Conservation (phyloP, 2,888 invertebrate species). For the Mesopsocus fuscifrons region DNA sequence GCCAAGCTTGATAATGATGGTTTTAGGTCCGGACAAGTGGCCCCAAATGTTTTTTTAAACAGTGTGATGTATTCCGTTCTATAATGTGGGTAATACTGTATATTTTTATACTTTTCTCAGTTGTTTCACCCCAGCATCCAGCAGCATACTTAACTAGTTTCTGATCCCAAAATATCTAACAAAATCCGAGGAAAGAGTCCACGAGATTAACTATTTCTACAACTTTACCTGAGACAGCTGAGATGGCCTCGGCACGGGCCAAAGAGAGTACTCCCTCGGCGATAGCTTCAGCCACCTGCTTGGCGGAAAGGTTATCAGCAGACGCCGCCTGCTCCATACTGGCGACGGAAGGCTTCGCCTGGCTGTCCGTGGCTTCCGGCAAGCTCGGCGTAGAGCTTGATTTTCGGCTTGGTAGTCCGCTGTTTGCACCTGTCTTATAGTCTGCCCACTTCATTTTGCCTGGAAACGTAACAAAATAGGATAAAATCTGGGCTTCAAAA, state of each 20-base stretch:
- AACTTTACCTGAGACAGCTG: constrained; percentile 29
- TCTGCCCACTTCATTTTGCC: constrained; percentile 25
- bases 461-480: constrained; percentile 11
- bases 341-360: constrained; percentile 51
- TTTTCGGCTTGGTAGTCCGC: constrained; percentile 60
- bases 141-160: too few species aligned
- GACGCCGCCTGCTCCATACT: constrained; percentile 90
- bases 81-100: too few species aligned
- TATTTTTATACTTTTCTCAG: too few species aligned
- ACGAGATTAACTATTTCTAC: too few species aligned
- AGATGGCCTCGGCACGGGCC: constrained; percentile 48
- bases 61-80: too few species aligned
- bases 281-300: constrained; percentile 75
- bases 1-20: too few species aligned
- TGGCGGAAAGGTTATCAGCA: constrained; percentile 75
- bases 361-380: constrained; percentile 67
- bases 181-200: too few species aligned
- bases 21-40: too few species aligned
- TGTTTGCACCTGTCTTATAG: constrained; percentile 26
- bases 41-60: too few species aligned
- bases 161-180: too few species aligned
- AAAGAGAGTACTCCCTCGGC: constrained; percentile 63
- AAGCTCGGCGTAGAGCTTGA: constrained; percentile 91
- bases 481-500: too few species aligned
- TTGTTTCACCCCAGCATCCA: too few species aligned